Base-by-base conservation (phyloP, 2,797 vertebrate species). In the Artibeus lituratus region DNA sequence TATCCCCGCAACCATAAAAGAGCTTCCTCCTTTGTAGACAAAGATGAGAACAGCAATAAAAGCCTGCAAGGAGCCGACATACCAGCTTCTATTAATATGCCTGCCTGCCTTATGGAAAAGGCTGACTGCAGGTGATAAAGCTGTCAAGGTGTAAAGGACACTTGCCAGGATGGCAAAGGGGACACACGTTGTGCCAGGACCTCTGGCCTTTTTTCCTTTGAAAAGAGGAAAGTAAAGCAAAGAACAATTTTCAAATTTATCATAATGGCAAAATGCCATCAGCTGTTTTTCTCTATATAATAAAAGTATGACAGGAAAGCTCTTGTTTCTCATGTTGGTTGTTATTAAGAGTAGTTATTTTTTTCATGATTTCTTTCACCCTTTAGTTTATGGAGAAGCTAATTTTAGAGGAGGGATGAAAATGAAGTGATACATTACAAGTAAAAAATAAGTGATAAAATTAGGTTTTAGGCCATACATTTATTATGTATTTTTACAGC, bases 11-110 rank as follows among this genome's bases (percentile, higher is more conserved):
- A 84, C 78, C 81, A 94, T 96, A 94, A 94, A 96, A 95, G 92
- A 92, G 59, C 70, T 72, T 87, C 69, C 80, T 96, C 78, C 53
- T 96, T 92, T 94, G 94, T 95, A 87, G 94, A 93, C 96, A 87
- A 87, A 97, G 95, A 97, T 92, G 97, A 97, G 91, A 92, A 94
- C 55, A 91, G 94, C 77, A 94, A 92, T 92, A 96, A 96, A 95
- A 26, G 24, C 39, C 8, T 5, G 1, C 32, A 55, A 86, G 85
- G 77, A 94, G 51, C 84, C 0, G 4, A 57, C 65, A n/a, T 6
- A 42, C 84, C 26, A 15, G 77, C 92, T 95, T 94, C 92, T 94
- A 91, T 77, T 94, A 83, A 80, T 37, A n/a, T 29, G 84, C 73
- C 92, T 51, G 62, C 82, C 85, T 86, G 70, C 82, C 74, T 94